Percentiles rank a stretch among this genome's conserved stretches.
Conservation (phyloP, 2,113 vertebrate genomes). For the Cisticola juncidis region DNA sequence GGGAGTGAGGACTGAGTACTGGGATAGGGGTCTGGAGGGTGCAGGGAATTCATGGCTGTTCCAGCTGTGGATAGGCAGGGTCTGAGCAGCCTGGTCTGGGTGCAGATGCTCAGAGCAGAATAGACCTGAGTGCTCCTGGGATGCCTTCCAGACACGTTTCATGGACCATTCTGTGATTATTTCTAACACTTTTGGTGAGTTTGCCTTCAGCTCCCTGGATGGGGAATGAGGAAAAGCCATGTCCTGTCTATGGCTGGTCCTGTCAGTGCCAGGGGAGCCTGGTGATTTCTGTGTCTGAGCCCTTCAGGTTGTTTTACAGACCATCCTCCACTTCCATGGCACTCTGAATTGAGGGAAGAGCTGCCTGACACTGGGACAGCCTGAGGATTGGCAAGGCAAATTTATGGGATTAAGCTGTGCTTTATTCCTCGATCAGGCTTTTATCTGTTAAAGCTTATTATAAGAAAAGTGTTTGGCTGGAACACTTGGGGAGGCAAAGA, state of each 20-base stretch:
- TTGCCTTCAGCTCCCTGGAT: not conserved
- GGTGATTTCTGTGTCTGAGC: not conserved
- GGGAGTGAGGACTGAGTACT: not conserved
- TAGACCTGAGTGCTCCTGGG: not conserved
- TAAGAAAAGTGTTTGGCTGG: not conserved
- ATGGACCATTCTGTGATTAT: not conserved
- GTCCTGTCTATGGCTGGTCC: rapidly evolving
- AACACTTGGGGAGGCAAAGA: not conserved
- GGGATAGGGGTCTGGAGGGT: not conserved
- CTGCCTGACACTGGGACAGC: not conserved
- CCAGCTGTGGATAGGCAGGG: not conserved
- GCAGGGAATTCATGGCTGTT: not conserved
- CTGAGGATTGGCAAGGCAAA: not conserved
- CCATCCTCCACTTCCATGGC: not conserved
- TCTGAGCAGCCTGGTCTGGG: not conserved
- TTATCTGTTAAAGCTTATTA: not conserved
- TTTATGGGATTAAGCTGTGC: not conserved
- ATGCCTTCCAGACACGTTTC: not conserved
- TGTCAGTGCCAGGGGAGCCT: not conserved
- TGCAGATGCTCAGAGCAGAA: not conserved
- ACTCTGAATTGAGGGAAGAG: not conserved
- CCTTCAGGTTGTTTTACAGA: not conserved
- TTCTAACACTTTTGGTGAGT: not conserved
- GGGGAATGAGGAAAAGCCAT: not conserved
- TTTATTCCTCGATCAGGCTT: not conserved